phyloP scores from a whole-genome alignment of 1,140 invertebrate species.

The Aphaenogaster floridana region DNA sequence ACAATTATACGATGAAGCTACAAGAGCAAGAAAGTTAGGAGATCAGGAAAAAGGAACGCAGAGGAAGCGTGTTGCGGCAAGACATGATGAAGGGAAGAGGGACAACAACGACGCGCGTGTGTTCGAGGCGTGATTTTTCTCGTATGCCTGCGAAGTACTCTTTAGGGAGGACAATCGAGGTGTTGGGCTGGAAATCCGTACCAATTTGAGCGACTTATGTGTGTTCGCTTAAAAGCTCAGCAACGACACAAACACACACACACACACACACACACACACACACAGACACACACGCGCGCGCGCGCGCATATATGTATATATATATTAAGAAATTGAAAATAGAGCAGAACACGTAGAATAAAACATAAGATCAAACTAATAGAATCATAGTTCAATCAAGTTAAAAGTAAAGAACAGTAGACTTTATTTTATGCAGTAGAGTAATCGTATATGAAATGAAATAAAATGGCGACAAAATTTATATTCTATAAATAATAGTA shows the following conservation, averaged over 20 bases:
- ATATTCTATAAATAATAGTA: too few relatives aligned
- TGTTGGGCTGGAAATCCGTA: conserved; percentile 87
- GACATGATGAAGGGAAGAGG: conserved; percentile 34
- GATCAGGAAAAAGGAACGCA: not conserved
- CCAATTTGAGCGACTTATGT: conserved; percentile 85
- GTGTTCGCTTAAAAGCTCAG: conserved; percentile 80
- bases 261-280: not conserved
- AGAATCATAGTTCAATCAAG: not conserved
- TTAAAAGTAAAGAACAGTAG: not conserved
- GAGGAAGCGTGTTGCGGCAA: conserved; percentile 16
- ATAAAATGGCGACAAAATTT: not conserved
- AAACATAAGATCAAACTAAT: not conserved
- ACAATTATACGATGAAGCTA: not conserved
- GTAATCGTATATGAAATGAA: not conserved
- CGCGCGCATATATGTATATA: not conserved
- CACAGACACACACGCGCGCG: too few relatives aligned
- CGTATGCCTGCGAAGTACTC: conserved; percentile 84
- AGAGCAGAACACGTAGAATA: not conserved
- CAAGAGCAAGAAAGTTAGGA: not conserved
- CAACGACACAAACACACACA: conserved; percentile 23
- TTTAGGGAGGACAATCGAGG: conserved; percentile 86
- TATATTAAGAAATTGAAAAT: not conserved
- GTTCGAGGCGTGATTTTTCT: conserved; percentile 83
- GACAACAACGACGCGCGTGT: conserved; percentile 68
- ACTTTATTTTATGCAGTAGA: not conserved